These are phyloP conservation scores for Knipowitschia caucasica DNA, from an alignment of 2,797 vertebrate species.

Conservation along the genomic window DNA sequence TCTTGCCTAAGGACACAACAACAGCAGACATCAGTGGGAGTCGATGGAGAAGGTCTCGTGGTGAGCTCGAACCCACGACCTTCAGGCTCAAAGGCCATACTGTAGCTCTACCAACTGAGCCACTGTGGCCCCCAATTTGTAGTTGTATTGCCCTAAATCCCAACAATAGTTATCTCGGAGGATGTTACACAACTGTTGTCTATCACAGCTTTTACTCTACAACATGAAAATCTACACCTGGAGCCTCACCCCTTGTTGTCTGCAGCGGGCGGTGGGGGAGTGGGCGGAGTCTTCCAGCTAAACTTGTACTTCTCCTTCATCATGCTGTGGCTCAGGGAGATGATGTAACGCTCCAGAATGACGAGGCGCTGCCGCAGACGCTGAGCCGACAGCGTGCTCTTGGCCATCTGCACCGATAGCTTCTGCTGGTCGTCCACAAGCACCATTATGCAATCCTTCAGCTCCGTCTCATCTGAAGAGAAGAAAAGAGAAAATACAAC, in stretches of 20 bases:
- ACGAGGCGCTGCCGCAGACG: constrained; percentile 91
- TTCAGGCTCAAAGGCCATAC: too few species aligned
- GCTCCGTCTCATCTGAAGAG: constrained; percentile 80
- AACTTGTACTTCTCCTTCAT: constrained; percentile 90
- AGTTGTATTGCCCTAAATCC: too few species aligned
- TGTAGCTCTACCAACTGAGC: too few species aligned
- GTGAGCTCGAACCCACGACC: too few species aligned
- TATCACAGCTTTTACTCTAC: too few species aligned
- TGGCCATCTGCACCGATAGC: constrained; percentile 86
- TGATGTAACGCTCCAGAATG: constrained; percentile 94
- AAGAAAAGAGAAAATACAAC: neutral
- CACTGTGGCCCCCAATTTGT: too few species aligned
- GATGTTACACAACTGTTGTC: too few species aligned
- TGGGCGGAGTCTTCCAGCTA: constrained; percentile 86
- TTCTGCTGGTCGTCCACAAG: constrained; percentile 93
- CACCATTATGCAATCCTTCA: constrained; percentile 91
- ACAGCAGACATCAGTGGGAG: too few species aligned
- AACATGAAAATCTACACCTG: neutral
- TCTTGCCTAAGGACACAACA: too few species aligned
- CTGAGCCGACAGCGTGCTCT: constrained; percentile 88
- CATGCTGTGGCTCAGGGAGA: constrained; percentile 93
- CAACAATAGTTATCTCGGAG: too few species aligned
- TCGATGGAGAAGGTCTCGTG: too few species aligned
- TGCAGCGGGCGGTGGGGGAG: constrained; percentile 76
- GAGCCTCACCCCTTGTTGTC: constrained; percentile 90